Base-by-base conservation (phyloP, 2,888 invertebrate genomes). In the Mesopsocus fuscifrons region DNA sequence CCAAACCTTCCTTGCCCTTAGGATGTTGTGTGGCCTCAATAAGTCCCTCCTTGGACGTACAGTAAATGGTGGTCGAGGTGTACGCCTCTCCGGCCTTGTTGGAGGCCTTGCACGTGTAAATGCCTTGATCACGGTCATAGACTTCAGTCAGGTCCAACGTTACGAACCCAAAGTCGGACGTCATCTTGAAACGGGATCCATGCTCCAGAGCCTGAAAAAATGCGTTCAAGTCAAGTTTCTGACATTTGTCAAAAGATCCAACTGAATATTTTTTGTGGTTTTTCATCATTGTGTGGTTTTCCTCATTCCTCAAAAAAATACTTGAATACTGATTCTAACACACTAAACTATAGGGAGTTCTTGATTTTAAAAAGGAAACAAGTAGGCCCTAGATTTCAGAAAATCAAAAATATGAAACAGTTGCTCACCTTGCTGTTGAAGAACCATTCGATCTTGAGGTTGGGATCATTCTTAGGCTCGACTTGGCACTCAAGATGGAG, bases 81-180 rank as follows among this genome's bases (percentile, higher is more conserved):
- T 88, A 89, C 2, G 89, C 89, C 65, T 91, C 91, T 11, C 91
- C 91, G 47, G 74, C 71, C 58, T 75, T 79, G 55, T 91, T 91
- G 52, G 71, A 82, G 11, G 89, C 89, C 56, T 89, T 85, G 62
- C 87, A 87, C 1, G 88, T 89, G 57, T 89, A 89, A 52, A 89
- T 82, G 49, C 94, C 92, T 59, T 88, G 88, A 59, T 94, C 94
- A 53, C 91, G 73, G 56, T 87, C 87, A 57, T 91, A 88, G 1
- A 85, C 83, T 57, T 92, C 91, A 17, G 77, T 81, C 41, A 97
- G 68, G 59, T 95, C 94, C 52, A 98, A 67, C 3, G 89, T 88
- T 3, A 94, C 94, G 58, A 89, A 95, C 42, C 97, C 97, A 59
- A 95, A 95, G 57, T 98, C 97, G 56, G 80, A 84, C 1, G 84